A percentile compares a stretch with the other conserved stretches of the same genome.
Conservation (phyloP, 2,888 invertebrate species). For the Ganaspis brasiliensis region DNA sequence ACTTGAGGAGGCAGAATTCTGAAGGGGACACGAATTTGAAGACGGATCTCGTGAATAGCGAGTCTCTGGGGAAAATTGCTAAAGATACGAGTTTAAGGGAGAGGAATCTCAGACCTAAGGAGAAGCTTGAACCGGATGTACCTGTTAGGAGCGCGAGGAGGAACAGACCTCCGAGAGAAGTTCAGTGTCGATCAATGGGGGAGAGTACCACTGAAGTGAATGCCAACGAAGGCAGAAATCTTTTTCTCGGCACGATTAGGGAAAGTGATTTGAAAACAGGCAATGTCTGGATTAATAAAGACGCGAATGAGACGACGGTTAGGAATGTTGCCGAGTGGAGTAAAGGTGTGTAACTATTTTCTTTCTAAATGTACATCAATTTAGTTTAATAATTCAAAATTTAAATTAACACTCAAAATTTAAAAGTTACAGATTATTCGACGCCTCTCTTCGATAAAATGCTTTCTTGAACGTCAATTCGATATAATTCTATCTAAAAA, state of each 20-base stretch:
- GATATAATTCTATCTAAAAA: no score
- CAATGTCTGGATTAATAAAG: conserved; percentile 70
- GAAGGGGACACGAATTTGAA: conserved; percentile 74
- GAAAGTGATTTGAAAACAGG: conserved; percentile 74
- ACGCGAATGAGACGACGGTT: conserved; percentile 65
- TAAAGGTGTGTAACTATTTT: conserved; percentile 65
- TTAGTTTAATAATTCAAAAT: no score
- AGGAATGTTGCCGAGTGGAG: conserved; percentile 76
- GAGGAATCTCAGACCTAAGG: conserved; percentile 64
- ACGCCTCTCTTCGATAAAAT: no score
- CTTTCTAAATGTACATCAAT: no score
- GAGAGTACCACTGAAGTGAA: conserved; percentile 73
- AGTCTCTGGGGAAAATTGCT: conserved; percentile 54
- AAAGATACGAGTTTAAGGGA: conserved; percentile 62
- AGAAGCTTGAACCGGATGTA: conserved; percentile 77
- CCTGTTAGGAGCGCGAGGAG: conserved; percentile 78
- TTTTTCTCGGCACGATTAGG: conserved; percentile 77
- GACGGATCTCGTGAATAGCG: conserved; percentile 64
- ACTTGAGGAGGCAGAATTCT: conserved; percentile 75
- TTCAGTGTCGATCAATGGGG: conserved; percentile 79
- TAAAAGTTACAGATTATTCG: no score
- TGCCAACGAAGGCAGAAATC: conserved; percentile 70
- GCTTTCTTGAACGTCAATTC: no score
- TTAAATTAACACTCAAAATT: no score
- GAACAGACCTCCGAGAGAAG: conserved; percentile 76